Evolutionary conservation across 2,888 invertebrate species (phyloP), one percentile per base, ranked within the genome.

Genomic region (Meliscaeva auricollis): DNA sequence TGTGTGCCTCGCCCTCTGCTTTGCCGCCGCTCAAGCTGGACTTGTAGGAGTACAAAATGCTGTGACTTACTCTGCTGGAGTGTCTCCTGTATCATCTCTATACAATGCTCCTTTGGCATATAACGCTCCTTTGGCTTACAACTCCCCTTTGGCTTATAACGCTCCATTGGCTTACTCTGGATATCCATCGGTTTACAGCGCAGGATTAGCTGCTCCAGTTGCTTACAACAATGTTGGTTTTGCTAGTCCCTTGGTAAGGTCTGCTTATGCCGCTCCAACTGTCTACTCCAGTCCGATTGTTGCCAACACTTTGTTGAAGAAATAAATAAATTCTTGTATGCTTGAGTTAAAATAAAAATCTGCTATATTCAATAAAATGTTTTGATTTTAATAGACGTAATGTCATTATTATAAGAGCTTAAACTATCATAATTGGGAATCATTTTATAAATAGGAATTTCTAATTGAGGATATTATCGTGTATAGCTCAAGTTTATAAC

Each of bases 21-120:
- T 84, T n/a, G 80, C 84, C 6, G 84, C 66, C 38, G 84, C 75
- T n/a, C 79, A 84, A 48, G 79, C 84, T 32, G 79, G 75, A 38
- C 13, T 76, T 32, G 38, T 75, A 41, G 78, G 69, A 38, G 50
- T 58, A 11, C 70, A 66, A 15, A 52, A 58, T 60, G 79, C 58
- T 26, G 1, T 32, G 46, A 66, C 83, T 3, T 83, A 83, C 58
- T 83, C 83, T 32, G 78, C 81, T 22, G 70, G 73, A 30, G 54
- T 82, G n/a, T n/a, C n/a, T 22, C 70, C 81, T 46, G 41, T 76
- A 5, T 17, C 77, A 54, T 62, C 77, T n/a, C 15, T 77, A 1
- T 77, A 82, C 54, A 73, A 46, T 41, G 41, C 82, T 35, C 82
- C 77, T 9, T 58, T 82, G 52, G 9, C 82, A 0, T 83, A 82